Evolutionary conservation across 2,797 vertebrate species (phyloP), one percentile per base, ranked within the genome.

Genomic region (Lithobates sylvaticus): DNA sequence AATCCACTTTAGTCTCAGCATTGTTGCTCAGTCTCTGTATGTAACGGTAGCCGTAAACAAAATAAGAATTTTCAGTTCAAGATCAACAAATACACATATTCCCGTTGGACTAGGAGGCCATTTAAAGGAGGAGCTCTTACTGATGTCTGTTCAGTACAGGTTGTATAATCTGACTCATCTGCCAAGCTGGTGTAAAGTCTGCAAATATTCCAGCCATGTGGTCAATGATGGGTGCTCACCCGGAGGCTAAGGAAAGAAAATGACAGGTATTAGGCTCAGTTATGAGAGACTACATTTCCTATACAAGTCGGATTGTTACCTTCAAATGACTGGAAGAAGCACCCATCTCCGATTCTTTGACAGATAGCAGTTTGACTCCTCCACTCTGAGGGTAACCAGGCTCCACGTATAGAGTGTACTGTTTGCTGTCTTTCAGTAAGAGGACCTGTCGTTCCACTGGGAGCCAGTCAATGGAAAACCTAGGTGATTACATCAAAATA

Each of bases 401-500:
- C 23, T 80, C 79, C 23, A 88, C 72, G 0, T 15, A 13, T 36
- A 88, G 79, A 4, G 36, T 75, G 36, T 86, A 88, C 21, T 76
- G 76, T 0, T 36, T 83, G 0, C 58, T 70, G 10, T 79, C 86
- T 65, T 81, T 77, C 32, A 86, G 74, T 50, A 88, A 74, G 16
- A 29, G 16, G 32, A 89, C 64, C 27, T 26, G n/a, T 6, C 82
- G 29, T 6, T 89, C 71, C 18, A 73, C 58, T 9, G 68, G 88
- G 44, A 85, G 75, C 89, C 89, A 89, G 15, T 90, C 86, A 26
- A 89, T 74, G 27, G 88, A 34, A 81, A 84, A 89, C 26, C 88
- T 88, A 27, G 3, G 39, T 13, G 10, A 36, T 61, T 6, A 29
- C 50, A 54, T 12, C 0, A 47, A 47, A 47, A 47, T 32, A 47